Evolutionary conservation across 2,888 invertebrate species (phyloP), one percentile per base, ranked within the genome.

Genomic region (Zootermopsis nevadensis): DNA sequence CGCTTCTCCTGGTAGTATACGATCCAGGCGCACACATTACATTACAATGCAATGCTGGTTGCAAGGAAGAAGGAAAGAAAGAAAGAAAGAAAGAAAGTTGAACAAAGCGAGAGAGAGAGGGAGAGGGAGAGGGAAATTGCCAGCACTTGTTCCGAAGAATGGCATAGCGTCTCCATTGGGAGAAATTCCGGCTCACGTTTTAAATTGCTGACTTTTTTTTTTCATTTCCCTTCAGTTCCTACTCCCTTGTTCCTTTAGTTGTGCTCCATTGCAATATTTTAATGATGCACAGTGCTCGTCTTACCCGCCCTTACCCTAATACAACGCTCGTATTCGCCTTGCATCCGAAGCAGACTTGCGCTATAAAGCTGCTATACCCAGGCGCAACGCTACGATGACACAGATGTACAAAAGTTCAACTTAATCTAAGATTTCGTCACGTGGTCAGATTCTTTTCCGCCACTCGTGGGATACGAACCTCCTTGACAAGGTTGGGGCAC

Each of bases 191-290:
- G 84, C 84, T 85, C 87, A 85, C 86, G 86, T 87, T 87, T 87
- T 87, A 87, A 87, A 87, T 87, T 87, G 87, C 86, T 85, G 86
- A 86, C 86, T 87, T 86, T 86, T 86, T 87, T 86, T 86, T 86
- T 87, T 86, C 86, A 86, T 86, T 86, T 86, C 85, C 72, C 35
- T 38, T 66, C 48, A 35, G 10, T 31, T 67, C 53, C 48, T 24
- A 33, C 55, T 48, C 33, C 33, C 55, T 27, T 30, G 31, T 80
- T 33, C 22, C 77, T 80, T 66, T 74, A 31, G 15, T 74, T 42
- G 15, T 42, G 30, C 27, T 77, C 31, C 33, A 55, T 27, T 66
- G 60, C 79, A 24, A 79, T 79, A 79, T 79, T 79, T 79, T 79
- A 79, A 79, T 79, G 79, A 77, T 60, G 60, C 60, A 27, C 60